phyloP scores from a whole-genome alignment of 2,888 invertebrate genomes.

The Thysanoteuthis rhombus region DNA sequence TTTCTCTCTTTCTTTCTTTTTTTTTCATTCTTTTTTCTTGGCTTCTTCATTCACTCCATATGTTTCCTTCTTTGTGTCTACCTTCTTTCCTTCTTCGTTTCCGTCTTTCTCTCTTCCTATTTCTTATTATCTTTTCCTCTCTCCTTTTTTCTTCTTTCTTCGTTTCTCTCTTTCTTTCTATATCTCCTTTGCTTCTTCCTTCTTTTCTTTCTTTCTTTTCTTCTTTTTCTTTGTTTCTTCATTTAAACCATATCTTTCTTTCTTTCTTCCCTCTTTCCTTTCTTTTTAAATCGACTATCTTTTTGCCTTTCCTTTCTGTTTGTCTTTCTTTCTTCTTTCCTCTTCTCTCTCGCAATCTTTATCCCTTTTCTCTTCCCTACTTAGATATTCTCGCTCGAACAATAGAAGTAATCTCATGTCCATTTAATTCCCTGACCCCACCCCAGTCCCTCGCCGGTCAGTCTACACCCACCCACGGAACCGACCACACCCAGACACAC shows the following conservation, averaged over 20 bases:
- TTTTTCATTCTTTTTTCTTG: neutral
- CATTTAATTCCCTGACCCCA: neutral
- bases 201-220: neutral
- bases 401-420: neutral
- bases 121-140: neutral
- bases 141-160: too few relatives aligned
- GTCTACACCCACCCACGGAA: neutral
- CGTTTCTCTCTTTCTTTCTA: neutral
- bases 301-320: neutral
- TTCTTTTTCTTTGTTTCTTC: neutral
- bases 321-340: neutral
- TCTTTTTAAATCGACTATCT: neutral
- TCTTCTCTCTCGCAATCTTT: too few relatives aligned
- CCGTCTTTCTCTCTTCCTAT: too few relatives aligned
- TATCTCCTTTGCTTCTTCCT: neutral
- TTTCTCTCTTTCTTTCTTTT: neutral
- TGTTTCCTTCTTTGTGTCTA: too few relatives aligned
- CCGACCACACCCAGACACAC: neutral
- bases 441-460: neutral
- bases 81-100: too few relatives aligned
- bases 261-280: neutral
- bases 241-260: neutral
- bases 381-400: constrained; percentile 12
- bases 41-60: too few relatives aligned
- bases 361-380: neutral